Evolutionary conservation across 1,140 invertebrate species (phyloP), one percentile per base, ranked within the genome.

Genomic region (Drosophila leontia): DNA sequence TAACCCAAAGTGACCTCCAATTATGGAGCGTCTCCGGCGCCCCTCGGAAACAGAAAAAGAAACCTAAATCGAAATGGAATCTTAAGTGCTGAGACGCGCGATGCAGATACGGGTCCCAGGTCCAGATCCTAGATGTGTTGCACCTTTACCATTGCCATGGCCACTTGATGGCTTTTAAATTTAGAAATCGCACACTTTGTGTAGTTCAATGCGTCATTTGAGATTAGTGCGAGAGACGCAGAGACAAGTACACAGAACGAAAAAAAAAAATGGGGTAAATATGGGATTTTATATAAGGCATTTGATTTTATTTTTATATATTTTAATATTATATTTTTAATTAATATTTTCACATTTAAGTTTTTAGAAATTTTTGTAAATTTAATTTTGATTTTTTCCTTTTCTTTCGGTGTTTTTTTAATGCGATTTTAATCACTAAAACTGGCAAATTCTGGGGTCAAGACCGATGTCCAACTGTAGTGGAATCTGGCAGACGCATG

Each of bases 131-230:
- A 32, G 15, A 67, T 51, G 48, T 37, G 42, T 37, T 67, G 44
- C 64, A 68, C 50, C 51, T 58, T 9, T 29, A 60, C 45, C 65
- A 57, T 41, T 70, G 64, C 35, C 68, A 70, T 47, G 50, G 69
- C 67, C 67, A 57, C 39, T 29, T 35, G 17, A 53, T 68, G 13
- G 42, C 37, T 50, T 50, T 70, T 57, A 72, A 58, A 35, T 50
- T 72, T 50, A 59, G 67, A 59, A 59, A 11, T 35, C 67, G 19
- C 13, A 32, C 45, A 35, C 69, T 70, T 39, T 69, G 32, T 39
- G 12, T 68, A 69, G 67, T 70, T 69, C 48, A 59, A 50, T 71
- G 45, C 69, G 67, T 72, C 69, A 72, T 71, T 72, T 51, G 15
- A 50, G 69, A 72, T 72, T 71, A 72, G 29, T 50, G 41, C 13